These are phyloP conservation scores for Pseudochirops cupreus DNA, from an alignment of 2,797 vertebrate species.

Conservation along the genomic window DNA sequence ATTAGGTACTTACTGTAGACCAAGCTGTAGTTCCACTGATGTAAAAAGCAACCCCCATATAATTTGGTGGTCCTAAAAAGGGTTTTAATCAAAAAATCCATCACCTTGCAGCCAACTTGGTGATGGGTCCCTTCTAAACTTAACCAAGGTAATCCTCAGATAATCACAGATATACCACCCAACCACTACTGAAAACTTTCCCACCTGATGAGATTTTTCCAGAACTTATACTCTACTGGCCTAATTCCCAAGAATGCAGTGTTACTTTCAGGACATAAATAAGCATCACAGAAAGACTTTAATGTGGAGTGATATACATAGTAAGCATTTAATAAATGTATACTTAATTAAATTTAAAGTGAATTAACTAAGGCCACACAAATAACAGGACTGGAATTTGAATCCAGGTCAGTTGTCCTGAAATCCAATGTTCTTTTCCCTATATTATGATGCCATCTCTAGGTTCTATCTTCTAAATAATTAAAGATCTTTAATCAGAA, in stretches of 20 bases:
- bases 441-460: background rate
- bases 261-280: background rate
- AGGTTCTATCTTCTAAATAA: slow-evolving; percentile 35
- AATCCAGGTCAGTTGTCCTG: background rate
- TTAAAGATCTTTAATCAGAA: slow-evolving; percentile 50
- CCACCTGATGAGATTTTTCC: background rate
- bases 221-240: background rate
- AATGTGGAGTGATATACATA: background rate
- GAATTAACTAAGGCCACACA: background rate
- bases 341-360: background rate
- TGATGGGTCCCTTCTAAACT: background rate
- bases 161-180: background rate
- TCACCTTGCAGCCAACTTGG: background rate
- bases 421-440: background rate
- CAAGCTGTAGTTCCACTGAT: too few relatives aligned
- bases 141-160: background rate
- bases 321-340: background rate
- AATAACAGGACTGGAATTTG: background rate
- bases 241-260: background rate
- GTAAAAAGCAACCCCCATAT: background rate
- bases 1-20: too few relatives aligned
- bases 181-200: background rate
- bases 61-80: background rate
- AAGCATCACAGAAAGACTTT: background rate
- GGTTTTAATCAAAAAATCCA: background rate